These are phyloP conservation scores for Monopterus albus DNA, from an alignment of 2,113 vertebrate genomes.

Conservation along the genomic window DNA sequence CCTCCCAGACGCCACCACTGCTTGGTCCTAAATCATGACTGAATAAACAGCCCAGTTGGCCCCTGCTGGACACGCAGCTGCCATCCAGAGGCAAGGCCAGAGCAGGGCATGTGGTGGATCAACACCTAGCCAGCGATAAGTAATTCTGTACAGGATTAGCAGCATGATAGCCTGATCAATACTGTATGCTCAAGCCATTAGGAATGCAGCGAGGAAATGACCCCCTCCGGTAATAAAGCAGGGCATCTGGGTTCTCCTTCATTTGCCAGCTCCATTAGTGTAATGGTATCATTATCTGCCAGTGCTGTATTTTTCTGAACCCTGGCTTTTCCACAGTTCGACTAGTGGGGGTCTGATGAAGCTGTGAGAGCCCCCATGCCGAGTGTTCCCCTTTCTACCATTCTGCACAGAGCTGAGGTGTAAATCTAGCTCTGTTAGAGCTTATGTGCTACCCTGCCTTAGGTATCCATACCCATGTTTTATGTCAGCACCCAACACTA, in stretches of 20 bases:
- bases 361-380: conserved; percentile 78
- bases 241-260: conserved; percentile 95
- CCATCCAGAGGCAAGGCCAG: conserved; percentile 66
- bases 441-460: conserved; percentile 77
- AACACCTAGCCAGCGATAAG: conserved; percentile 92
- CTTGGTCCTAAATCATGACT: conserved; percentile 87
- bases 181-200: conserved; percentile 92
- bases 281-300: conserved; percentile 98
- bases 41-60: conserved; percentile 83
- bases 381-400: conserved; percentile 63
- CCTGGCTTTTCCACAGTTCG: conserved; percentile 71
- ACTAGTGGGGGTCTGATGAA: conserved; percentile 89
- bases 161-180: conserved; percentile 99
- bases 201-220: conserved; percentile 95
- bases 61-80: conserved; percentile 69
- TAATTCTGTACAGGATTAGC: conserved; percentile 98
- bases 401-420: conserved; percentile 75
- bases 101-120: conserved; percentile 85
- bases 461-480: conserved; percentile 82
- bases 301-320: conserved; percentile 87
- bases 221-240: conserved; percentile 96
- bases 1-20: conserved; percentile 79
- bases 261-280: conserved; percentile 97
- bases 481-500: conserved; percentile 84
- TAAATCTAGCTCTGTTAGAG: conserved; percentile 80